Conservation (phyloP, 2,888 invertebrate species). For the Tortricodes alternella region DNA sequence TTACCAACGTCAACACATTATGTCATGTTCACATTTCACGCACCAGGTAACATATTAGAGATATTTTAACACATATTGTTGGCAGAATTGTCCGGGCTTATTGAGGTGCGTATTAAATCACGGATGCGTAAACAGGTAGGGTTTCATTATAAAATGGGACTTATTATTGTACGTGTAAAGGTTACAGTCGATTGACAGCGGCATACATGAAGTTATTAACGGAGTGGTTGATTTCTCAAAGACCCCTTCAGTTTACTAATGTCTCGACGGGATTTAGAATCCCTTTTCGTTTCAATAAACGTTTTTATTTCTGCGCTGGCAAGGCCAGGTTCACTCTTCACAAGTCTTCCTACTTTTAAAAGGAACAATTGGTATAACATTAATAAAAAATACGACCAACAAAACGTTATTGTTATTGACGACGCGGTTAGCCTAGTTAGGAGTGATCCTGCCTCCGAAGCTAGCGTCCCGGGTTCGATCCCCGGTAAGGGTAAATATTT, state of each 20-base stretch:
- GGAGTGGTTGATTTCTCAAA: constrained; percentile 15
- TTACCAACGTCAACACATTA: constrained; percentile 5
- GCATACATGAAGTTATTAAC: background rate
- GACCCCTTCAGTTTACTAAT: background rate
- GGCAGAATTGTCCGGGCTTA: background rate
- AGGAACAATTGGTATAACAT: too few species aligned
- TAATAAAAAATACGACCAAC: too few species aligned
- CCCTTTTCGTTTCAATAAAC: too few species aligned
- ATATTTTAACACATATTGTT: constrained; percentile 2
- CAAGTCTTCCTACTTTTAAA: too few species aligned
- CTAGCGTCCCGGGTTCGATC: too few species aligned
- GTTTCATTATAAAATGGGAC: background rate
- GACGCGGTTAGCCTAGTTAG: too few species aligned
- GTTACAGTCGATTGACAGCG: background rate
- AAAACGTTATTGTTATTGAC: too few species aligned
- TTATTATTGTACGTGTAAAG: background rate
- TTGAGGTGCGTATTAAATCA: background rate
- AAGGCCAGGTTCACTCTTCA: too few species aligned
- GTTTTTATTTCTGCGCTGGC: too few species aligned
- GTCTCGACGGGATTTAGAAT: background rate
- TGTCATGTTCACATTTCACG: background rate
- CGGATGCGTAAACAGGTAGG: background rate
- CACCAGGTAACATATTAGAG: background rate
- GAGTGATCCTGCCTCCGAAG: too few species aligned
- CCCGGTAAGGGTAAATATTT: too few species aligned